Conservation (phyloP, 2,113 vertebrate genomes). For the Mesembrinibis cayennensis region DNA sequence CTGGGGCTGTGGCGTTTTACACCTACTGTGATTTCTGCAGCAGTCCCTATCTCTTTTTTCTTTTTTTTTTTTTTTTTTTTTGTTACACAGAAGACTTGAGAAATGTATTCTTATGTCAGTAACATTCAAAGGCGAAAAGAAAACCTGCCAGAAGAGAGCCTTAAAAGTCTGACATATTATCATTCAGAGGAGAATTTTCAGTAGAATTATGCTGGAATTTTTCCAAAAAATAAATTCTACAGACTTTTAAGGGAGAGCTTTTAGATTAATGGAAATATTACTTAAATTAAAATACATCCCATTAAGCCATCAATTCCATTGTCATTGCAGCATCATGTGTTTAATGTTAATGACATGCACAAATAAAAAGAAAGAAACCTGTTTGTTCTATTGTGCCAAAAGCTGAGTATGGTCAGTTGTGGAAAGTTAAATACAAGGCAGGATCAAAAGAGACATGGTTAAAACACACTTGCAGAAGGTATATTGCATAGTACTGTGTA, state of each 20-base stretch:
- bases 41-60: background rate
- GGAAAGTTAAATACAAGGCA: background rate
- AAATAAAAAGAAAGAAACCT: conserved; percentile 46
- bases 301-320: conserved; percentile 66
- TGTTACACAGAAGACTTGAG: background rate
- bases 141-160: conserved; percentile 12
- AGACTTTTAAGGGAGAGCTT: conserved; percentile 68
- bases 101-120: conserved; percentile 21
- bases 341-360: conserved; percentile 53
- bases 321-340: conserved; percentile 35
- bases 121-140: background rate
- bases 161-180: conserved; percentile 32
- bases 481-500: background rate
- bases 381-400: conserved; percentile 22
- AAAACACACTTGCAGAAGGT: background rate
- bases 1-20: background rate
- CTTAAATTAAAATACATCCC: conserved; percentile 66
- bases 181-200: conserved; percentile 58
- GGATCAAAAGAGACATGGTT: background rate
- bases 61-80: background rate
- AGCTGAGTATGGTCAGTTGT: background rate
- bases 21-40: background rate
- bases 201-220: conserved; percentile 47
- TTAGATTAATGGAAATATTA: conserved; percentile 72
- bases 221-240: conserved; percentile 71